Evolutionary conservation across 2,888 invertebrate genomes (phyloP).

Genomic region (Agrotis clavis): DNA sequence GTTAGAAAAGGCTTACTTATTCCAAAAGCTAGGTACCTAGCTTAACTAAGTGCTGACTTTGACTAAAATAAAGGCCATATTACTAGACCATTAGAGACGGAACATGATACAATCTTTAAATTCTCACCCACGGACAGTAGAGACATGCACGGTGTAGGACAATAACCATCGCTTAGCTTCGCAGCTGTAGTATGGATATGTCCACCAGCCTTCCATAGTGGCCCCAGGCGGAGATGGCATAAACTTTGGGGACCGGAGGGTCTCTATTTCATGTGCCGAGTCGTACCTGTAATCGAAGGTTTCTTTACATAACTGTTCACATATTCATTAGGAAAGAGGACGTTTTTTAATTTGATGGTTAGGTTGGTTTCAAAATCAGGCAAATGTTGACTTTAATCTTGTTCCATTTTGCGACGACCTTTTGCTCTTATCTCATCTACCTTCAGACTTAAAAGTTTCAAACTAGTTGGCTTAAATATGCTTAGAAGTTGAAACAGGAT

Average conservation of each 20-base stretch:
- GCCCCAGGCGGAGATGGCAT: constrained; percentile 92
- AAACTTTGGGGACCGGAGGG: constrained; percentile 93
- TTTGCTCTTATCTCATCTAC: background rate
- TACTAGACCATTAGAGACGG: background rate
- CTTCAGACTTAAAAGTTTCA: background rate
- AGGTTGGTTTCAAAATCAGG: background rate
- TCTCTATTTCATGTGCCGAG: constrained; percentile 92
- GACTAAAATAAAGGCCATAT: background rate
- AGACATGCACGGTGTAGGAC: constrained; percentile 94
- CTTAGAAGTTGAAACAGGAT: too few relatives aligned
- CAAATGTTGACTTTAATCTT: background rate
- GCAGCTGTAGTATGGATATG: constrained; percentile 97
- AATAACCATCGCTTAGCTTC: constrained; percentile 95
- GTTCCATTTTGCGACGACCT: background rate
- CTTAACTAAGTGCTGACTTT: background rate
- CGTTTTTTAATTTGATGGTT: background rate
- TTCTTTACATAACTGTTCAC: background rate
- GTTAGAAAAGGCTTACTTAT: background rate
- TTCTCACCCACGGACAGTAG: constrained; percentile 83
- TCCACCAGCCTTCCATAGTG: constrained; percentile 95
- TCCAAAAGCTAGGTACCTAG: background rate
- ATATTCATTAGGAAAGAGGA: background rate
- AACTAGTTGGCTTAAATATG: too few relatives aligned
- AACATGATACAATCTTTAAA: background rate
- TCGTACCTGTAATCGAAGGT: constrained; percentile 89